Conservation (phyloP, 2,113 vertebrate species). For the Leuciscus idus region DNA sequence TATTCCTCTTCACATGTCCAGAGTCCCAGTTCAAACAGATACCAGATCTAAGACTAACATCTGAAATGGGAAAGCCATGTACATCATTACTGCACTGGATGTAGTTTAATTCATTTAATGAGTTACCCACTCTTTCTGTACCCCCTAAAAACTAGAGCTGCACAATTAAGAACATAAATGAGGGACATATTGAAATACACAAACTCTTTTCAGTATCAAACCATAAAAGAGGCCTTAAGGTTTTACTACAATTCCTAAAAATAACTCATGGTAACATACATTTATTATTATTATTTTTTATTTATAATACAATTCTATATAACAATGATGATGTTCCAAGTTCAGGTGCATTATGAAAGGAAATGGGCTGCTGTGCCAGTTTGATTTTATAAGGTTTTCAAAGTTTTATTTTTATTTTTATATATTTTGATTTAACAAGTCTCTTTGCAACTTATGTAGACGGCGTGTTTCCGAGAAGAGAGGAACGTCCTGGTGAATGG, state of each 20-base stretch:
- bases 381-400: not conserved
- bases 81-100: not conserved
- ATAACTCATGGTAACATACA: too few species aligned
- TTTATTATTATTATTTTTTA: too few species aligned
- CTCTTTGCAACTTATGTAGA: slow-evolving; percentile 73
- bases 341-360: not conserved
- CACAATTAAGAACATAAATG: not conserved
- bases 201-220: not conserved
- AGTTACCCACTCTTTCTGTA: not conserved
- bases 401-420: too few species aligned
- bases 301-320: too few species aligned
- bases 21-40: slow-evolving; percentile 16
- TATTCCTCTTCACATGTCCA: not conserved
- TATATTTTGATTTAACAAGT: not conserved
- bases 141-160: not conserved
- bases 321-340: not conserved
- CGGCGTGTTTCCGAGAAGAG: slow-evolving; percentile 95
- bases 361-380: not conserved
- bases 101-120: not conserved
- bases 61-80: not conserved
- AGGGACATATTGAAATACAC: not conserved
- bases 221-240: not conserved
- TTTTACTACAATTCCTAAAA: too few species aligned
- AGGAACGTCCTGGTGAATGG: slow-evolving; percentile 94
- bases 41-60: not conserved